A percentile compares a stretch with the other conserved stretches of the same genome.
Evolutionary conservation across 2,888 invertebrate genomes (phyloP).

Genomic region (Caenorhabditis uteleia): DNA sequence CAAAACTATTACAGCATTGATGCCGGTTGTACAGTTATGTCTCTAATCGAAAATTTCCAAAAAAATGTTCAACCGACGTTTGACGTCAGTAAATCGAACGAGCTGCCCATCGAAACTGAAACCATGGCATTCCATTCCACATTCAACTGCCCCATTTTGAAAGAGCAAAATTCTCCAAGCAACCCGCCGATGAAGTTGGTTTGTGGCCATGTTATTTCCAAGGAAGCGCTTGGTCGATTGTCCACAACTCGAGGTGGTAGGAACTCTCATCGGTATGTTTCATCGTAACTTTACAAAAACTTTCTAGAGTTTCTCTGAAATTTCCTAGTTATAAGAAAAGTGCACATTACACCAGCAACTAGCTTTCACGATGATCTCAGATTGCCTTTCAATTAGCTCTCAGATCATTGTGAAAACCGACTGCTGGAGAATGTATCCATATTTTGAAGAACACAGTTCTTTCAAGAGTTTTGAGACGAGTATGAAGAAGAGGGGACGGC

Average conservation of each 20-base stretch:
- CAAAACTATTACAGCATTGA: neutral
- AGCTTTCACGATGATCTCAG: conserved; percentile 61
- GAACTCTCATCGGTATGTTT: no score
- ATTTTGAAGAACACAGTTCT: neutral
- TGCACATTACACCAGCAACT: conserved; percentile 32
- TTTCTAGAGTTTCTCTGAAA: neutral
- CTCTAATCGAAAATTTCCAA: neutral
- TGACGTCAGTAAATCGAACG: no score
- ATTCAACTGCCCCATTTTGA: conserved; percentile 96
- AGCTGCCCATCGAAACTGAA: conserved; percentile 80
- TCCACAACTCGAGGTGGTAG: conserved; percentile 13
- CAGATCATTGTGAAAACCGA: conserved; percentile 56
- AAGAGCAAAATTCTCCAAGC: conserved; percentile 91
- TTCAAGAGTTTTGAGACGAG: neutral
- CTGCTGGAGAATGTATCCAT: conserved; percentile 13
- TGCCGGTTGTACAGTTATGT: neutral
- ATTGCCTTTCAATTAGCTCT: conserved; percentile 35
- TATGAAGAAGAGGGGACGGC: conserved; percentile 9
- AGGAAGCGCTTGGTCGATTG: conserved; percentile 93
- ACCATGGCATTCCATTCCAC: conserved; percentile 94
- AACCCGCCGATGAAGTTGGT: conserved; percentile 96
- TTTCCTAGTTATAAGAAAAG: neutral
- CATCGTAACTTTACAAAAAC: no score
- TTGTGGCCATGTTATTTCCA: conserved; percentile 97
- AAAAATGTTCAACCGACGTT: neutral